Percentiles rank a stretch among this genome's conserved stretches.
phyloP scores from a whole-genome alignment of 2,797 vertebrate species.

The Thunnus albacares region DNA sequence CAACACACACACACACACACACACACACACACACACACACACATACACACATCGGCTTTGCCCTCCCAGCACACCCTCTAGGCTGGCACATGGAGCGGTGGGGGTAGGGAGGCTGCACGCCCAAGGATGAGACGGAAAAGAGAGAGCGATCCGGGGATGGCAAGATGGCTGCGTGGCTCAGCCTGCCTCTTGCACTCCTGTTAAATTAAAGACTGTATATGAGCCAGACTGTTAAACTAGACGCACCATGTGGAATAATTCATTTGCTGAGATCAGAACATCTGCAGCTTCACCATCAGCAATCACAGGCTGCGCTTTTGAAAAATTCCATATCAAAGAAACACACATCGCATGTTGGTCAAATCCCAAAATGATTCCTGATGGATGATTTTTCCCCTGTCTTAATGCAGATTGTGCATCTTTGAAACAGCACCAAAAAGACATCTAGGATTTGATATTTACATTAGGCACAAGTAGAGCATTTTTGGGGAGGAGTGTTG shows the following conservation, averaged over 20 bases:
- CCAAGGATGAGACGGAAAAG: slow-evolving; percentile 73
- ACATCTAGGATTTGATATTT: slow-evolving; percentile 3
- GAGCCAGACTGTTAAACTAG: slow-evolving; percentile 39
- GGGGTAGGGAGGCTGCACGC: slow-evolving; percentile 71
- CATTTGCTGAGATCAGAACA: slow-evolving; percentile 57
- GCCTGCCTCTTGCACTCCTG: slow-evolving; percentile 34
- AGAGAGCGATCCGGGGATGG: slow-evolving; percentile 59
- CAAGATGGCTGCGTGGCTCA: slow-evolving; percentile 73
- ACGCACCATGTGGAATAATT: slow-evolving; percentile 45
- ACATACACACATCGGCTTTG: slow-evolving; percentile 46
- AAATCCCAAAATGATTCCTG: slow-evolving; percentile 48
- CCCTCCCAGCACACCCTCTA: slow-evolving; percentile 79
- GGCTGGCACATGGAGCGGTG: slow-evolving; percentile 80
- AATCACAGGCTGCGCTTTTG: slow-evolving; percentile 25
- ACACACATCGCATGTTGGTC: slow-evolving; percentile 9
- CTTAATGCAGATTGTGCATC: slow-evolving; percentile 9
- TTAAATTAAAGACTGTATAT: slow-evolving; percentile 28
- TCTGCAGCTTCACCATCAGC: slow-evolving; percentile 45
- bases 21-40: slow-evolving; percentile 36
- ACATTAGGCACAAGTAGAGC: not conserved
- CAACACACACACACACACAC: slow-evolving; percentile 18
- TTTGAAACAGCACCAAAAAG: slow-evolving; percentile 43
- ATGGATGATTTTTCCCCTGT: slow-evolving; percentile 18
- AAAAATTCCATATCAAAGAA: slow-evolving; percentile 43
- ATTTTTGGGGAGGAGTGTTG: not conserved